Percentiles rank a stretch among this genome's conserved stretches.
phyloP scores from a whole-genome alignment of 2,113 vertebrate species.

The Anthoscopus minutus region DNA sequence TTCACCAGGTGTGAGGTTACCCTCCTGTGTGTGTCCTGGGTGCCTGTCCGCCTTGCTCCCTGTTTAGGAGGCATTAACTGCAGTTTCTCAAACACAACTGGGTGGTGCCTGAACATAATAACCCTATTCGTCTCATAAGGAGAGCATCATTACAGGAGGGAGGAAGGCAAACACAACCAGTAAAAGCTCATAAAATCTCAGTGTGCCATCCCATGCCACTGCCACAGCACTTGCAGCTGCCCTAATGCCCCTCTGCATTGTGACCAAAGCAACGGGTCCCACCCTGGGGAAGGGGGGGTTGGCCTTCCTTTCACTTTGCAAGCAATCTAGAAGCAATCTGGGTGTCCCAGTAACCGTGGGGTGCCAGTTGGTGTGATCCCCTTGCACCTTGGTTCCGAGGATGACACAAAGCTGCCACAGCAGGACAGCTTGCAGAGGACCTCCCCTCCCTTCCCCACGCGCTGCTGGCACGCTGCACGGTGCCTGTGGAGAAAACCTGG shows the following conservation, averaged over 20 bases:
- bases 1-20: not conserved
- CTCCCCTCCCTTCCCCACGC: not conserved
- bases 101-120: not conserved
- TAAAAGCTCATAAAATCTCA: not conserved
- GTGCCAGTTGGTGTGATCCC: not conserved
- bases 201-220: rapidly evolving
- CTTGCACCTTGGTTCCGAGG: not conserved
- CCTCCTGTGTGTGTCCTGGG: not conserved
- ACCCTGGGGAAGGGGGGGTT: not conserved
- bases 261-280: rapidly evolving
- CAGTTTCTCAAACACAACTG: not conserved
- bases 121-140: not conserved
- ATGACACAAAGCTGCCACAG: not conserved
- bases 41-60: not conserved
- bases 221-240: not conserved
- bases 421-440: not conserved
- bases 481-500: not conserved
- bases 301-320: not conserved
- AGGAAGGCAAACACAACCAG: not conserved
- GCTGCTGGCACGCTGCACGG: not conserved
- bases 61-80: not conserved
- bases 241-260: not conserved
- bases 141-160: not conserved
- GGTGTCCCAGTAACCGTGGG: not conserved
- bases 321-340: not conserved